Base-by-base conservation (phyloP, 2,888 invertebrate genomes). In the Megaustenia siamemsis region DNA sequence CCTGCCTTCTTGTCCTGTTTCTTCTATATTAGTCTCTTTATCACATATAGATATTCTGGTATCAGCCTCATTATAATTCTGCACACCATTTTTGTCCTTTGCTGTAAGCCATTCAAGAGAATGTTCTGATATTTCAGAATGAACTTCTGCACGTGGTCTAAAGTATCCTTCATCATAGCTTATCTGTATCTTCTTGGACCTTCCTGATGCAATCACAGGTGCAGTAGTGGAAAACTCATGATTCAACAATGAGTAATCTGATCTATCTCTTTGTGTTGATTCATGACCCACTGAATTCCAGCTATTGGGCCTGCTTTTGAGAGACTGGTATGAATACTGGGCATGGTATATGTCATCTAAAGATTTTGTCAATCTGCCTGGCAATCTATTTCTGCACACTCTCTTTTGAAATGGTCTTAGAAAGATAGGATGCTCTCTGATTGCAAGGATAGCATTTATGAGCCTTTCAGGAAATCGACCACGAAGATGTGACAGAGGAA, bases 391-490 rank as follows among this genome's bases (percentile, higher is more conserved):
- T 32, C 75, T 81, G 12, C 43, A 56, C 28, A 49, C 10, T n/a
- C 32, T 43, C 32, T 38, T 53, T 35, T n/a, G 43, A 18, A 35
- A 66, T 45, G 68, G 40, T 40, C 32, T 68, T 18, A 80, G n/a
- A 60, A 80, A 43, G 15, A 75, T 28, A 45, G 85, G 69, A 35
- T 66, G 84, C 63, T 84, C 87, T 53, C 87, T 87, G 15, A 88
- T 85, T 1, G 89, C 88, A 66, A 89, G 82, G 32, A 88, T 79
- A 28, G 88, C 87, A 84, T 87, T 87, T 68, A 87, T 83, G 15
- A 88, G 77, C 32, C 84, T 86, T 45, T 90, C 89, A 18, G 89
- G 88, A 75, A 89, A 88, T 56, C 84, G 82, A 32, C 83, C 85
- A 12, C 85, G 80, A 40, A 84, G 63, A n/a, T 45, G 66, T 3